Base-by-base conservation (phyloP, 2,888 invertebrate species). In the Serrognathus titanus region DNA sequence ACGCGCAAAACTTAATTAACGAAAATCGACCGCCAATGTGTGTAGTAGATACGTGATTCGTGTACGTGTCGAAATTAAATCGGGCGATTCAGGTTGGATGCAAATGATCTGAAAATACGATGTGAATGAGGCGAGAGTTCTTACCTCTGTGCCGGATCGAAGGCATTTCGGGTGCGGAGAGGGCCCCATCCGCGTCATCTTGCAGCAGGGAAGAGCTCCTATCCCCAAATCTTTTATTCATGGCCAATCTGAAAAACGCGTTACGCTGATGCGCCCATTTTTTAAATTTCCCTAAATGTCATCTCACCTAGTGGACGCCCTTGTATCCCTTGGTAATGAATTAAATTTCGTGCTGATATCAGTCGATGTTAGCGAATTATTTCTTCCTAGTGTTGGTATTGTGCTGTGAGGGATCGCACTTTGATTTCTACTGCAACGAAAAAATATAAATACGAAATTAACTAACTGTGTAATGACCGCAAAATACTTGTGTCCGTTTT, bases 111-210 rank as follows among this genome's bases (percentile, higher is more conserved):
- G 24, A 31, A 31, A 31, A 31, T 31, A 31, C 24, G 24, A 31
- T 31, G 24, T 31, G 24, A 31, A 31, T 31, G 24, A 31, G 24
- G 37, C 46, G 46, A 39, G 46, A 52, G 41, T 48, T 52, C 49
- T 41, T 77, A 83, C 85, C 85, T 80, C 85, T 78, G 66, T 85
- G 85, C 73, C 87, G 71, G 76, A 84, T 77, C 73, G 83, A 75
- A 73, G 90, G 88, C 78, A 90, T 84, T 79, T 92, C 92, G 12
- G 91, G 91, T 13, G 91, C 91, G 48, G 89, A 91, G 57, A 89
- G 82, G 58, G 89, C 88, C 49, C 89, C 90, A 75, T 91, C 91
- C 66, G 86, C 85, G 74, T 90, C 90, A 71, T 90, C 90, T 76
- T 88, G 86, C 41, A 83, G 74, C 43, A 85, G 77, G 41, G 82